Evolutionary conservation across 1,140 invertebrate genomes (phyloP).

Genomic region (Phymastichus coffea): DNA sequence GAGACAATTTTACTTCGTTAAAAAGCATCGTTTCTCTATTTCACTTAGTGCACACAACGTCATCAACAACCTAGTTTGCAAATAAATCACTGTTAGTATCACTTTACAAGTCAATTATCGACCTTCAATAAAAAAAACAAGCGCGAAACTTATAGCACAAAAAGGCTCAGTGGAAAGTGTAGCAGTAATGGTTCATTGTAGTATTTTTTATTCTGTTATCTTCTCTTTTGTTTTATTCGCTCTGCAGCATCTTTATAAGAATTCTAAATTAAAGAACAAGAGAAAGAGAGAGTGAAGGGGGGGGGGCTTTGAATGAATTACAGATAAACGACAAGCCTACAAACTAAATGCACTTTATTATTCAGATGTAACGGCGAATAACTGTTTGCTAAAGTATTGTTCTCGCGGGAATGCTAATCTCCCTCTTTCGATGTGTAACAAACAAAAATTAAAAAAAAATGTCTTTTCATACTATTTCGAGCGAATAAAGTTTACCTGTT

Average conservation of each 20-base stretch:
- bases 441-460: not conserved
- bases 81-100: too few species aligned
- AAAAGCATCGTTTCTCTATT: too few species aligned
- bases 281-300: slow-evolving; percentile 2
- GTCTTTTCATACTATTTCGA: not conserved
- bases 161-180: too few species aligned
- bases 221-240: slow-evolving; percentile 15
- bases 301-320: not conserved
- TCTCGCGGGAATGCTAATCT: too few species aligned
- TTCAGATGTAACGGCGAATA: too few species aligned
- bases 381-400: not conserved
- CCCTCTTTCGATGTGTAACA: not conserved
- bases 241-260: slow-evolving; percentile 5
- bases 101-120: too few species aligned
- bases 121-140: too few species aligned
- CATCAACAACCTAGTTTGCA: too few species aligned
- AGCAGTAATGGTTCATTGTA: too few species aligned
- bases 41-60: too few species aligned
- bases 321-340: not conserved
- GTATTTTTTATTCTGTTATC: not conserved
- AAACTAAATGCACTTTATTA: not conserved
- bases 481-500: not conserved
- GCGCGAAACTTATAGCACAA: too few species aligned
- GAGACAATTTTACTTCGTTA: too few species aligned
- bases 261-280: slow-evolving; percentile 6